Evolutionary conservation across 2,888 invertebrate genomes (phyloP).

Genomic region (Rhodophaea formosa): DNA sequence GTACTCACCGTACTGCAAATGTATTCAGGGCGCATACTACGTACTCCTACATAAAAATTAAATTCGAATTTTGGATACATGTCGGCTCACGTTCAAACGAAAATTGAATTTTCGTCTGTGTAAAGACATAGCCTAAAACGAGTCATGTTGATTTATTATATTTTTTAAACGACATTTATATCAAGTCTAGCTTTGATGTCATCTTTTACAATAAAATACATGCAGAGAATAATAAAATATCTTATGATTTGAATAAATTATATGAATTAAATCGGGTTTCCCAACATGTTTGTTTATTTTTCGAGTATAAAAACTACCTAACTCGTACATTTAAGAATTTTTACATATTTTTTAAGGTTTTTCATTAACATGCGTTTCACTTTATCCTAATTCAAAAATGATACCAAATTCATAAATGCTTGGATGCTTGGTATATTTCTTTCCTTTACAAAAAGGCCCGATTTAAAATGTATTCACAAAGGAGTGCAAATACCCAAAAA

Average conservation of each 20-base stretch:
- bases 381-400: no score
- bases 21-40: background rate
- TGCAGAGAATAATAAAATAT: background rate
- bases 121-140: background rate
- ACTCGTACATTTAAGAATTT: no score
- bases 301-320: no score
- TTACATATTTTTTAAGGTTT: no score
- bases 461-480: background rate
- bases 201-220: background rate
- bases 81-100: constrained; percentile 9
- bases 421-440: no score
- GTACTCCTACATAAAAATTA: constrained; percentile 11
- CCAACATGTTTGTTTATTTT: no score
- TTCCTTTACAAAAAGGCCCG: no score
- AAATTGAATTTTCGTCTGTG: constrained; percentile 14
- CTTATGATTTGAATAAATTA: background rate
- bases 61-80: constrained; percentile 8
- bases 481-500: background rate
- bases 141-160: constrained; percentile 8
- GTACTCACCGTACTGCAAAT: background rate
- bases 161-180: constrained; percentile 21
- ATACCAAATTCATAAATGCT: no score
- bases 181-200: constrained; percentile 37
- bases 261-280: no score
- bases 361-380: no score